Conservation (phyloP, 2,113 vertebrate genomes). For the Taxidea taxus region DNA sequence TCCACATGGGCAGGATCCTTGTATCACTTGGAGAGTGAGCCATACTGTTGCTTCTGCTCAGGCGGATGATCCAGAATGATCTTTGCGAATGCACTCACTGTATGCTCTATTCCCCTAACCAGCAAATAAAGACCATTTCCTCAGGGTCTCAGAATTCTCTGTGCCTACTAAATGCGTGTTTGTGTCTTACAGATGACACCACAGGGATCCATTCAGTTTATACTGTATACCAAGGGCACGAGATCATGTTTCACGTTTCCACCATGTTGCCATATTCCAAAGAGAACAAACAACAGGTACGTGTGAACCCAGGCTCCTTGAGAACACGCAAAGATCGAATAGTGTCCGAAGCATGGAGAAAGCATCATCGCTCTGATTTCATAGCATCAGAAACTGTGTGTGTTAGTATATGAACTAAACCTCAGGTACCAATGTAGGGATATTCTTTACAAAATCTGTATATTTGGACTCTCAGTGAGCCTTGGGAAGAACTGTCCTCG, state of each 20-base stretch:
- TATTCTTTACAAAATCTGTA: not conserved
- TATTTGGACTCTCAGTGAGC: not conserved
- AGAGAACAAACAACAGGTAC: slow-evolving; percentile 98
- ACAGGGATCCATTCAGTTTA: slow-evolving; percentile 96
- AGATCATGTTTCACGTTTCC: slow-evolving; percentile 99
- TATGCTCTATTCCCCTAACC: not conserved
- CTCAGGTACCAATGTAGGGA: not conserved
- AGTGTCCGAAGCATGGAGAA: not conserved
- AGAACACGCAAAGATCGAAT: fast-evolving
- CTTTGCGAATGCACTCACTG: not conserved
- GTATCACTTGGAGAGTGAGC: too few relatives aligned
- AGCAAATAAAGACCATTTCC: not conserved
- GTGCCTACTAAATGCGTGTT: not conserved
- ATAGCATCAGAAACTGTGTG: fast-evolving
- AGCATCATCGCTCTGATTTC: fast-evolving
- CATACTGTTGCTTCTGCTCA: not conserved
- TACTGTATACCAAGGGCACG: slow-evolving; percentile 97
- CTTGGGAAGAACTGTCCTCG: not conserved
- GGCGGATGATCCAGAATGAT: not conserved
- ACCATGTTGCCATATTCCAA: slow-evolving; percentile 99
- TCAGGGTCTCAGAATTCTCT: not conserved
- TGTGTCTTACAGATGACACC: slow-evolving; percentile 91
- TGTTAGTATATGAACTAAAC: not conserved
- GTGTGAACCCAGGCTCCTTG: not conserved
- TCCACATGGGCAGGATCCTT: fast-evolving